These are phyloP conservation scores for Turdus rufiventris DNA, from an alignment of 2,113 vertebrate genomes.

Conservation along the genomic window DNA sequence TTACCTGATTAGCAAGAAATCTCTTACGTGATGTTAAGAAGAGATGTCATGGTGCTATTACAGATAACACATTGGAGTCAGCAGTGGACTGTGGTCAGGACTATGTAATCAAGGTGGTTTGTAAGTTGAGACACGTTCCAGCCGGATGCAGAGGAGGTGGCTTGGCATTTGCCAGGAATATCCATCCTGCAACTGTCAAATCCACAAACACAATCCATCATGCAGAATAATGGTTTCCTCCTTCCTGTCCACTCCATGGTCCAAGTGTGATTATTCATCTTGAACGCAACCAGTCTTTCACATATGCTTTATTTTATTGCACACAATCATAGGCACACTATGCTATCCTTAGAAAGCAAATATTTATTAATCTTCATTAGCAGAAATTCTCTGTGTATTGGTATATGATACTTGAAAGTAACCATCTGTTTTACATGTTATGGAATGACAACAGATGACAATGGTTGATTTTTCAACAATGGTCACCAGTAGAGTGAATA, in stretches of 20 bases:
- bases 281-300: background rate
- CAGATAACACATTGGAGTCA: background rate
- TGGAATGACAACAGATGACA: background rate
- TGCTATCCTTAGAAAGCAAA: background rate
- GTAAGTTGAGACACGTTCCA: background rate
- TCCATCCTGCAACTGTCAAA: conserved; percentile 23
- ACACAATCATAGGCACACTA: background rate
- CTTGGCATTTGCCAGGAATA: conserved; percentile 26
- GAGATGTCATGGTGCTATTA: background rate
- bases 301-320: background rate
- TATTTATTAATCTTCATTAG: background rate
- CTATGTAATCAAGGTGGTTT: background rate
- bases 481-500: background rate
- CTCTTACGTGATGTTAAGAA: background rate
- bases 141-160: background rate
- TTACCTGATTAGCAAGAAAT: background rate
- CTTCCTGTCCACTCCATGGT: background rate
- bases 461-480: background rate
- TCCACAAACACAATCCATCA: background rate
- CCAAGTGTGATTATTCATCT: background rate
- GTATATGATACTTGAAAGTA: background rate
- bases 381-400: background rate
- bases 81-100: background rate
- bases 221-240: conserved; percentile 29
- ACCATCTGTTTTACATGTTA: background rate